Conservation (phyloP, 2,797 vertebrate species). For the Ataeniobius toweri region DNA sequence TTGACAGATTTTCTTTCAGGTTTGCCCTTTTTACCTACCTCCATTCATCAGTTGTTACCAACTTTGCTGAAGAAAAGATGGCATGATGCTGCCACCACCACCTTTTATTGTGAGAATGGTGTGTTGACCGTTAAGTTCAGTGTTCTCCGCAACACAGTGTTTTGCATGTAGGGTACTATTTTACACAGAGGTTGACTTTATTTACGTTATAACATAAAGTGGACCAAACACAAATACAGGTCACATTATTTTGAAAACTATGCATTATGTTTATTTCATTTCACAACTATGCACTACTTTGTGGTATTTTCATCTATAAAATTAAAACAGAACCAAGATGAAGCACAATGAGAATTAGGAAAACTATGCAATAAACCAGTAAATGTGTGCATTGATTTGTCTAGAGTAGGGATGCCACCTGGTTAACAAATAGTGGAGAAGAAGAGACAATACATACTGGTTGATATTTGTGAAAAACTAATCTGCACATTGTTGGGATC, state of each 20-base stretch:
- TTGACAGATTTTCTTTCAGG: not conserved
- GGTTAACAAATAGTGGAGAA: not conserved
- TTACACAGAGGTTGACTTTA: not conserved
- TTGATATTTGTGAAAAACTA: constrained; percentile 14
- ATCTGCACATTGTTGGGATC: not conserved
- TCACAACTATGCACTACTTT: not conserved
- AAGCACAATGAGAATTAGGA: not conserved
- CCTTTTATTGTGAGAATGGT: not conserved
- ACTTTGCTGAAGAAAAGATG: not conserved
- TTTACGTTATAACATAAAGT: not conserved
- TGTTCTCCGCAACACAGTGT: not conserved
- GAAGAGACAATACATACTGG: not conserved
- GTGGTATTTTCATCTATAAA: not conserved
- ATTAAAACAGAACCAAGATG: not conserved
- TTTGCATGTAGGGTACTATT: not conserved
- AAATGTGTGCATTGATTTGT: not conserved
- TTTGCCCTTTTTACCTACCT: not conserved
- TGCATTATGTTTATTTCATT: not conserved
- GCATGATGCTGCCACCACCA: not conserved
- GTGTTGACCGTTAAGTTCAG: not conserved
- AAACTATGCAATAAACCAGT: not conserved
- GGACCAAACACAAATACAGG: not conserved
- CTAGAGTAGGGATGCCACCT: not conserved
- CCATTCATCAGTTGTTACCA: not conserved
- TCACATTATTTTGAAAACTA: not conserved